Base-by-base conservation (phyloP, 2,888 invertebrate genomes). In the Nymphalis polychloros region DNA sequence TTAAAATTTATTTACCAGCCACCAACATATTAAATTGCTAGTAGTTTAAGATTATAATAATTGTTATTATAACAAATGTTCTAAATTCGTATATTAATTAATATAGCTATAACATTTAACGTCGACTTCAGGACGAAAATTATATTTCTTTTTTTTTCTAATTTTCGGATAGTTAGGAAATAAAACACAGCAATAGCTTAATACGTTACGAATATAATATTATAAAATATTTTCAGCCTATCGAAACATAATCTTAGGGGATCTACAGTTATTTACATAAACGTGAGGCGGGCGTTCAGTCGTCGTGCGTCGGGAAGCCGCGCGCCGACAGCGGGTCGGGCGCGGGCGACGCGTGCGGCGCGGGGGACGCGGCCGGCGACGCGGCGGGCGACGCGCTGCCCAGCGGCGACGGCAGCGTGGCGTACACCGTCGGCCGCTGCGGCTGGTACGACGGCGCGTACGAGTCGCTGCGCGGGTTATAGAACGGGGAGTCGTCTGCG, bases 211-310 rank as follows among this genome's bases (percentile, higher is more conserved):
- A 89, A 89, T 90, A 91, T 92, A 90, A 88, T 90, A 85, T 85
- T 89, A 91, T 90, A 92, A 92, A 92, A 92, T 90, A 92, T 88
- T 89, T 89, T 89, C 85, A 89, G 84, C 91, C 86, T 92, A 92
- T 87, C 80, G 81, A 87, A 85, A 90, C 89, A 89, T 90, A 90
- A 90, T 88, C 84, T 87, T 90, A 90, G 79, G 81, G 85, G 85
- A 84, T 88, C 85, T 90, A 88, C 84, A 85, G 78, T 86, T 91
- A 92, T 92, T 88, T 91, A 92, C 92, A 92, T 81, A 78, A 78
- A 78, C 68, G 78, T 84, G 85, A 88, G 88, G 89, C 88, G 87
- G 89, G 85, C 75, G 72, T 73, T 84, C 83, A 88, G 67, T 89
- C 89, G 69, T 88, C 88, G 76, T 79, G 84, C 46, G 75, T 71